Percentiles rank a stretch among this genome's conserved stretches.
Evolutionary conservation across 2,888 invertebrate genomes (phyloP).

Genomic region (Onchidella celtica): DNA sequence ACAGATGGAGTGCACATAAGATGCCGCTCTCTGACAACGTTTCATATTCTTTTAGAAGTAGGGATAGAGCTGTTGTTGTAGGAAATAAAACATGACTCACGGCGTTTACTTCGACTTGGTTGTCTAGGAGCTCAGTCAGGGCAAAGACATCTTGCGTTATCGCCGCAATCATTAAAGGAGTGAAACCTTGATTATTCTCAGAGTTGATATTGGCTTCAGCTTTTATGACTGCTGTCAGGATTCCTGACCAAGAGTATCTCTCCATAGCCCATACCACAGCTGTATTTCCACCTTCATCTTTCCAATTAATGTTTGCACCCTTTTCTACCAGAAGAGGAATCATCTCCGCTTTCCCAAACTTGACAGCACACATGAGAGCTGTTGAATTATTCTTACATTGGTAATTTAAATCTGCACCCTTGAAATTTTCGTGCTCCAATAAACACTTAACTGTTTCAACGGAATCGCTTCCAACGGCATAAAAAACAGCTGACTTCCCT

Average conservation of each 20-base stretch:
- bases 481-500: not conserved
- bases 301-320: slow-evolving; percentile 6
- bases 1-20: no score
- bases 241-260: not conserved
- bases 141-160: not conserved
- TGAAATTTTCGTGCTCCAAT: not conserved
- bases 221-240: not conserved
- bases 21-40: no score
- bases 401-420: not conserved
- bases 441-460: not conserved
- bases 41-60: not conserved
- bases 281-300: not conserved
- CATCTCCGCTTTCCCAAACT: not conserved
- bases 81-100: no score
- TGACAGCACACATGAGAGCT: slow-evolving; percentile 13
- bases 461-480: not conserved
- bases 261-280: not conserved
- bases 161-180: slow-evolving; percentile 4
- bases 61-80: slow-evolving; percentile 15
- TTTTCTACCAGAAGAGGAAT: not conserved
- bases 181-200: not conserved
- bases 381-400: not conserved
- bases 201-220: slow-evolving; percentile 12
- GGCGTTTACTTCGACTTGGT: slow-evolving; percentile 10
- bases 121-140: not conserved